Evolutionary conservation across 2,888 invertebrate species (phyloP).

Genomic region (Drosophila helvetica): DNA sequence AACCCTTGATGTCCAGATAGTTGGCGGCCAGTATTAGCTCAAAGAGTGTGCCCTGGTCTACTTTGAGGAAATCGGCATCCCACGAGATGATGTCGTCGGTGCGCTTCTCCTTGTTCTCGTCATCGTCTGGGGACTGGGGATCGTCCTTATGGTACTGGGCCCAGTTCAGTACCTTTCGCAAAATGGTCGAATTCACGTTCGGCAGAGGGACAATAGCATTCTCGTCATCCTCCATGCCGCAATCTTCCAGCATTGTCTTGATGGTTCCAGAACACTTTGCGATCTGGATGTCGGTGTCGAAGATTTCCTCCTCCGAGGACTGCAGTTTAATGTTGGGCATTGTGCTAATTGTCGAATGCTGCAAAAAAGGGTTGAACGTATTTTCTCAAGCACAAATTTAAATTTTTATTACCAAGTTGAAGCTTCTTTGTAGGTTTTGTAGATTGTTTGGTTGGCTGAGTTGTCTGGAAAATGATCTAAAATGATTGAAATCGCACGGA

Average conservation of each 20-base stretch:
- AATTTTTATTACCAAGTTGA: too few species aligned
- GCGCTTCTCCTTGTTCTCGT: constrained; percentile 62
- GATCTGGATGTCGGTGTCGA: constrained; percentile 57
- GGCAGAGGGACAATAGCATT: constrained; percentile 58
- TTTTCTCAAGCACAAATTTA: not conserved
- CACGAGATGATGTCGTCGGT: constrained; percentile 61
- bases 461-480: too few species aligned
- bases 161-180: constrained; percentile 57
- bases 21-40: constrained; percentile 24
- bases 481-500: too few species aligned
- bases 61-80: constrained; percentile 62
- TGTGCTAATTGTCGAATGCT: not conserved
- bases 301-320: constrained; percentile 60
- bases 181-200: constrained; percentile 61
- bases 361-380: not conserved
- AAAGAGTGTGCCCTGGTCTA: constrained; percentile 45
- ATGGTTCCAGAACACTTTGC: constrained; percentile 65
- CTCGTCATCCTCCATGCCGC: constrained; percentile 61
- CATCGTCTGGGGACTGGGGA: constrained; percentile 53
- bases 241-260: constrained; percentile 60
- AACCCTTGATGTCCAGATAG: constrained; percentile 25
- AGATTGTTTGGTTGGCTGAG: too few species aligned
- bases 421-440: too few species aligned
- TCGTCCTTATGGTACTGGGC: constrained; percentile 63
- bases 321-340: constrained; percentile 62